phyloP scores from a whole-genome alignment of 2,888 invertebrate species.

The Drepanosiphum platanoidis region DNA sequence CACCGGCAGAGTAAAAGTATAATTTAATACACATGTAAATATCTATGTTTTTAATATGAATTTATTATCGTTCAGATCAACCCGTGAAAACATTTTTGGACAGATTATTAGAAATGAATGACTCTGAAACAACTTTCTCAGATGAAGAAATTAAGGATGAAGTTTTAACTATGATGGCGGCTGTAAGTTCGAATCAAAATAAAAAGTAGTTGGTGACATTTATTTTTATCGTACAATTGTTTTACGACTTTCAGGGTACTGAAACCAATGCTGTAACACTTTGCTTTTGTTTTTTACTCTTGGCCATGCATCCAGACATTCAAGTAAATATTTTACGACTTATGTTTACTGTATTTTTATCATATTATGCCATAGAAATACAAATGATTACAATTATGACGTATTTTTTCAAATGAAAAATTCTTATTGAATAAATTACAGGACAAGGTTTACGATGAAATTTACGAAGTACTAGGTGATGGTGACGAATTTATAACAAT shows the following conservation, averaged over 20 bases:
- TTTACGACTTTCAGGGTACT: slow-evolving; percentile 64
- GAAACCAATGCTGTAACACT: slow-evolving; percentile 66
- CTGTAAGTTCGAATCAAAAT: slow-evolving; percentile 59
- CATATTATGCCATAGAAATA: not conserved
- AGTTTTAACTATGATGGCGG: slow-evolving; percentile 64
- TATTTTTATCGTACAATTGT: not conserved
- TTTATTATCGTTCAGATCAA: too few species aligned
- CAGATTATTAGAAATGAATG: slow-evolving; percentile 63
- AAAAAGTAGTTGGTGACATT: not conserved
- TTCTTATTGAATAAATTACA: slow-evolving; percentile 2
- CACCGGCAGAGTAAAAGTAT: too few species aligned
- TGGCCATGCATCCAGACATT: slow-evolving; percentile 65
- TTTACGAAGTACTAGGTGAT: slow-evolving; percentile 64
- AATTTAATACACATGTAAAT: too few species aligned
- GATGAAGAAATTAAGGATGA: slow-evolving; percentile 63
- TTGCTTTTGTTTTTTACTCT: slow-evolving; percentile 65
- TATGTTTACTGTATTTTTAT: not conserved
- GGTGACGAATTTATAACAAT: slow-evolving; percentile 66
- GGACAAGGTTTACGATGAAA: slow-evolving; percentile 63
- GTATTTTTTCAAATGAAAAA: not conserved
- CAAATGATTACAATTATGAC: not conserved
- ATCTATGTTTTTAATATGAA: too few species aligned
- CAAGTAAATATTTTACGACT: slow-evolving; percentile 64
- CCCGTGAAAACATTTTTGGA: slow-evolving; percentile 63
- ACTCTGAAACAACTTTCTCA: slow-evolving; percentile 63